Percentiles rank a stretch among this genome's conserved stretches.
These are phyloP conservation scores for Seriola quinqueradiata DNA, from an alignment of 2,113 vertebrate species.

Conservation along the genomic window DNA sequence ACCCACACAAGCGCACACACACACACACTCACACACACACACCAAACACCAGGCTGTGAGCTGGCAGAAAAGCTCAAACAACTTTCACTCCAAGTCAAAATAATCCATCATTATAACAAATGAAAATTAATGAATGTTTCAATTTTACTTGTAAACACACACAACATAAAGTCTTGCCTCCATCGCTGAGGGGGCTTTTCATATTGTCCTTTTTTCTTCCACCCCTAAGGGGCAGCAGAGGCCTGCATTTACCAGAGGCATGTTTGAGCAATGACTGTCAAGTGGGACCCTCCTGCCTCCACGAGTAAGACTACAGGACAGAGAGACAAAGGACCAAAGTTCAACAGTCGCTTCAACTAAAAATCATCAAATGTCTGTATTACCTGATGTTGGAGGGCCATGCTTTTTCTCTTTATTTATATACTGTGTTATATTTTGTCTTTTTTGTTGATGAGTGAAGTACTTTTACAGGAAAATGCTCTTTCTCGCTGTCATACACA, in stretches of 20 bases:
- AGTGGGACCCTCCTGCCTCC: slow-evolving; percentile 29
- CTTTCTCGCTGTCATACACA: slow-evolving; percentile 21
- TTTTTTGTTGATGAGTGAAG: neutral
- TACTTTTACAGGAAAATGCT: slow-evolving; percentile 17
- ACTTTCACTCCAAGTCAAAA: slow-evolving; percentile 33
- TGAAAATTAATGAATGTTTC: slow-evolving; percentile 13
- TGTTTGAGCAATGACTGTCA: slow-evolving; percentile 46
- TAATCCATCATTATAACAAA: neutral
- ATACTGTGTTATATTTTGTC: neutral
- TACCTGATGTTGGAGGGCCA: neutral
- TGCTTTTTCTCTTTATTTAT: neutral
- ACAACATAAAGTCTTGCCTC: neutral
- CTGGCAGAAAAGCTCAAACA: neutral
- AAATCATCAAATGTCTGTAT: slow-evolving; percentile 25
- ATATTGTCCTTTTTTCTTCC: slow-evolving; percentile 5
- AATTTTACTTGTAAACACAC: neutral
- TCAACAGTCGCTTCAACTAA: slow-evolving; percentile 35
- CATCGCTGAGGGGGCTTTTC: neutral
- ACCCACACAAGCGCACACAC: slow-evolving; percentile 39
- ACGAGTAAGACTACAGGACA: slow-evolving; percentile 18
- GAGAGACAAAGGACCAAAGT: slow-evolving; percentile 57
- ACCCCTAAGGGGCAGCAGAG: slow-evolving; percentile 85
- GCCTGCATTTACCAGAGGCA: slow-evolving; percentile 61
- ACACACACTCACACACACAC: slow-evolving; percentile 44
- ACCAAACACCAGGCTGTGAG: slow-evolving; percentile 30